These are phyloP conservation scores for Austrolebias charrua DNA, from an alignment of 2,797 vertebrate species.

Conservation along the genomic window DNA sequence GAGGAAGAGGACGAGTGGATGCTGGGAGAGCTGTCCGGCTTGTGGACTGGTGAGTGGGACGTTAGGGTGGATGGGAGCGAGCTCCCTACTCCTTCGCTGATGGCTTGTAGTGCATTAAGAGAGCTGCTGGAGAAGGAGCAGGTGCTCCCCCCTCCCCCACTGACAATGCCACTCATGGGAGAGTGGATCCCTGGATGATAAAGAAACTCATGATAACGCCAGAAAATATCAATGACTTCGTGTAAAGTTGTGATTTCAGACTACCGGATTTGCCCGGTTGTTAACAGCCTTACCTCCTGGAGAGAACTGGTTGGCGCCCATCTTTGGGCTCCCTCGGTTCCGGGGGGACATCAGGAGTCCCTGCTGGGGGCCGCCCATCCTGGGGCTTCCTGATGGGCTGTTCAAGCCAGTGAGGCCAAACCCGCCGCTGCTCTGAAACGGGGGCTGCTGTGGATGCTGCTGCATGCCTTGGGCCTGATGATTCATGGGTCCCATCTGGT, in stretches of 20 bases:
- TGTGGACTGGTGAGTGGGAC: slow-evolving; percentile 88
- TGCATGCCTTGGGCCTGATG: slow-evolving; percentile 78
- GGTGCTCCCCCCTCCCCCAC: slow-evolving; percentile 74
- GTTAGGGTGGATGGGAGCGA: slow-evolving; percentile 90
- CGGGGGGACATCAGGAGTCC: slow-evolving; percentile 91
- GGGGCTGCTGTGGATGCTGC: slow-evolving; percentile 79
- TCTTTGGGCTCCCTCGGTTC: slow-evolving; percentile 93
- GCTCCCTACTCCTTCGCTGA: slow-evolving; percentile 96
- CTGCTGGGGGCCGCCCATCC: slow-evolving; percentile 86
- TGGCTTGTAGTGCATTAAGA: slow-evolving; percentile 94
- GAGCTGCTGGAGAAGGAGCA: slow-evolving; percentile 95
- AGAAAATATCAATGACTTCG: not conserved
- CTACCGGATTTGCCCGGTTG: not conserved
- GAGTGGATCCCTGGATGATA: slow-evolving; percentile 86
- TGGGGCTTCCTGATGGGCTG: slow-evolving; percentile 90
- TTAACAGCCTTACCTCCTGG: slow-evolving; percentile 84
- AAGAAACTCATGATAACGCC: not conserved
- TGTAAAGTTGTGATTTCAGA: not conserved
- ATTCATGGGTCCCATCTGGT: slow-evolving; percentile 67
- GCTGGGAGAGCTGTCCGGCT: slow-evolving; percentile 89
- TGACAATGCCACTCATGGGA: slow-evolving; percentile 87
- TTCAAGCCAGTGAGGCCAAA: slow-evolving; percentile 88
- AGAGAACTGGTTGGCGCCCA: slow-evolving; percentile 91
- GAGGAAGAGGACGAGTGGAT: slow-evolving; percentile 86
- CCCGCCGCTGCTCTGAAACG: slow-evolving; percentile 84